A percentile compares a stretch with the other conserved stretches of the same genome.
Conservation (phyloP, 2,888 invertebrate species). For the Poecilus cupreus region DNA sequence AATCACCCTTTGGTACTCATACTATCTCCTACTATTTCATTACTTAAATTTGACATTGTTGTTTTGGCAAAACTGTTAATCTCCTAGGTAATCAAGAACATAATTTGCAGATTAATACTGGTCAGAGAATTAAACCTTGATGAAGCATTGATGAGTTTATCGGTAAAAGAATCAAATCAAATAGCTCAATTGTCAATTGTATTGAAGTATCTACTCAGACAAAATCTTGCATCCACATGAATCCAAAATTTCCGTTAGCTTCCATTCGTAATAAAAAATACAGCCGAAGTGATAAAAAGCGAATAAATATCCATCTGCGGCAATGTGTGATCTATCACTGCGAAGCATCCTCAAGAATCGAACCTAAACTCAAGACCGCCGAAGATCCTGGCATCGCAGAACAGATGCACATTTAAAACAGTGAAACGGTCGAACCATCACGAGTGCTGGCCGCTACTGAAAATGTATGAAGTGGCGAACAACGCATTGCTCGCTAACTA, state of each 20-base stretch:
- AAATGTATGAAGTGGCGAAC: conserved; percentile 47
- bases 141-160: too few species aligned
- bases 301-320: background rate
- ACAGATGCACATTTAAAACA: conserved; percentile 47
- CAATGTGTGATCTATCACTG: conserved; percentile 28
- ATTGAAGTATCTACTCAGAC: too few species aligned
- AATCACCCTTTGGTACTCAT: too few species aligned
- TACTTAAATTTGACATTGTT: too few species aligned
- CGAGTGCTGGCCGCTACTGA: conserved; percentile 30
- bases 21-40: too few species aligned
- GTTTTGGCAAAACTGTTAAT: too few species aligned
- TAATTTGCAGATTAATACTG: too few species aligned
- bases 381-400: background rate
- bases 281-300: background rate
- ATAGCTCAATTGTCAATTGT: too few species aligned
- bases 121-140: too few species aligned
- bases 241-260: background rate
- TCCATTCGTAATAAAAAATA: background rate
- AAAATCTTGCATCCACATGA: background rate
- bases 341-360: background rate
- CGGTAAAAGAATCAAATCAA: too few species aligned
- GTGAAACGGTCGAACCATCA: background rate
- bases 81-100: too few species aligned
- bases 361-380: background rate
- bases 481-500: background rate